phyloP scores from a whole-genome alignment of 2,113 vertebrate genomes.

The Gambusia holbrooki region DNA sequence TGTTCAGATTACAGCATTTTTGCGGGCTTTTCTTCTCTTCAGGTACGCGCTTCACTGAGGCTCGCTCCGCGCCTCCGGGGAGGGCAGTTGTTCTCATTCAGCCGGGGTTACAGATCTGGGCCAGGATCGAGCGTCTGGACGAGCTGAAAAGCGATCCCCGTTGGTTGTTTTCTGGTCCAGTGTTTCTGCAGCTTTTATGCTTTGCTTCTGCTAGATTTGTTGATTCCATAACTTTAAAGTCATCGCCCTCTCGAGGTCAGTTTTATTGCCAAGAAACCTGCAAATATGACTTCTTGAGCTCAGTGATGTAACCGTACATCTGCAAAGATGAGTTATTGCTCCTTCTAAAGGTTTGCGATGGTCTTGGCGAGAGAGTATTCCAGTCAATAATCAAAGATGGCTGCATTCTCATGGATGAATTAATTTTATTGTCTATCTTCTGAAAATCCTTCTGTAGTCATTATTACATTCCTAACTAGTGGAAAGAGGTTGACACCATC shows the following conservation, averaged over 20 bases:
- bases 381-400: no score
- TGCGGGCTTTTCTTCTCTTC: not conserved
- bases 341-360: no score
- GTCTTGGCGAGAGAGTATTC: no score
- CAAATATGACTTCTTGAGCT: no score
- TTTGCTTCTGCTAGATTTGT: not conserved
- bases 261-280: not conserved
- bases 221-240: not conserved
- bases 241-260: not conserved
- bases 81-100: not conserved
- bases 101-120: not conserved
- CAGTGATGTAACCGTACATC: no score
- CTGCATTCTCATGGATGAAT: no score
- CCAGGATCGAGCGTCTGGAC: not conserved
- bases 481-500: no score
- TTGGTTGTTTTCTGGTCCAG: not conserved
- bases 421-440: no score
- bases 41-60: not conserved
- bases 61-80: not conserved
- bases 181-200: not conserved
- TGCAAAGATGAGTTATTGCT: no score
- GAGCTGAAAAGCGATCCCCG: not conserved
- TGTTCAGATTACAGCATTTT: constrained; percentile 16
- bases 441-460: no score
- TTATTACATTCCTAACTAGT: no score